Evolutionary conservation across 1,140 invertebrate genomes (phyloP).

Genomic region (Lepidostoma basale): DNA sequence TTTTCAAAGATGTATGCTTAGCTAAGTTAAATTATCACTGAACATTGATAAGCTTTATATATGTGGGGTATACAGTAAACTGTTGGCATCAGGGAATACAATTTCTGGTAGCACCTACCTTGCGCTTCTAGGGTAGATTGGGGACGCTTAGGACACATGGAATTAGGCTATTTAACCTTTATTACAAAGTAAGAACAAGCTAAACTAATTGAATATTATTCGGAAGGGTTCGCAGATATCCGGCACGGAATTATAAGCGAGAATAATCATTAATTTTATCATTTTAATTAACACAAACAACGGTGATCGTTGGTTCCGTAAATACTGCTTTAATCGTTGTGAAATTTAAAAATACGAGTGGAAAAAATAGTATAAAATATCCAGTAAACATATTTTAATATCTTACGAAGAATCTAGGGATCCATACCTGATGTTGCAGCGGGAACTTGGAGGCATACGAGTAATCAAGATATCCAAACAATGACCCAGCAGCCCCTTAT

Average conservation of each 20-base stretch:
- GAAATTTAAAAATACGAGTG: too few relatives aligned
- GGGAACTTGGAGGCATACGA: too few relatives aligned
- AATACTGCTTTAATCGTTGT: not conserved
- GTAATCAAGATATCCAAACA: too few relatives aligned
- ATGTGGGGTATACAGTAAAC: not conserved
- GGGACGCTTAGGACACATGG: constrained; percentile 1
- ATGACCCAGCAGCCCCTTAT: too few relatives aligned
- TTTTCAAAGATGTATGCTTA: too few relatives aligned
- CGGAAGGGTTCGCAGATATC: not conserved
- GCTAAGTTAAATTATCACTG: too few relatives aligned
- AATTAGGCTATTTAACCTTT: constrained; percentile 26
- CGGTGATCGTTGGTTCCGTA: not conserved
- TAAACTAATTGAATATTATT: constrained; percentile 26
- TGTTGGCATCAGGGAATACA: constrained; percentile 9
- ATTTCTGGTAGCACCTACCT: not conserved
- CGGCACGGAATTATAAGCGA: constrained; percentile 17
- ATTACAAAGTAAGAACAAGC: constrained; percentile 22
- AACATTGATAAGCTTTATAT: not conserved
- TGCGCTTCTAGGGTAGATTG: constrained; percentile 6
- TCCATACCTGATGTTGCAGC: too few relatives aligned
- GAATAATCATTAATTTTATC: constrained; percentile 20
- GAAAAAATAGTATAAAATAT: too few relatives aligned
- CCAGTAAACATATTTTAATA: too few relatives aligned
- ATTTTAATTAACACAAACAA: not conserved
- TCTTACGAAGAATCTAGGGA: too few relatives aligned